Percentiles rank a stretch among this genome's conserved stretches.
These are phyloP conservation scores for Formica aserva DNA, from an alignment of 2,888 invertebrate genomes.

Conservation along the genomic window DNA sequence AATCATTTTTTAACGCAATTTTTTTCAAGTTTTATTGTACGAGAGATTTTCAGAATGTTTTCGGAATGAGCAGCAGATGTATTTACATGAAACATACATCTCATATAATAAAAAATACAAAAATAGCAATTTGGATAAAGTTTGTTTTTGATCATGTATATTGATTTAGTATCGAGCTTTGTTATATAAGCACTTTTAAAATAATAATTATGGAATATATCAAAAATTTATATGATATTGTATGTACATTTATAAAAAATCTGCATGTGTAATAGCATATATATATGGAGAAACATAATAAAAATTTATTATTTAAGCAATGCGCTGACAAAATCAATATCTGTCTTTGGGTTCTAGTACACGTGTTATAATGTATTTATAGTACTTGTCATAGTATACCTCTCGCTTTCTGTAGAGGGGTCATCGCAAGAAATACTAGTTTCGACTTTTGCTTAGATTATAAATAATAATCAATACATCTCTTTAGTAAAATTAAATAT, in stretches of 20 bases:
- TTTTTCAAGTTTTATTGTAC: not conserved
- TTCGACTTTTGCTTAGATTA: not conserved
- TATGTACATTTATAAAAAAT: not conserved
- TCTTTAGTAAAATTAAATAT: conserved; percentile 1
- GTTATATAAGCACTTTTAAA: not conserved
- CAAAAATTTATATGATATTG: not conserved
- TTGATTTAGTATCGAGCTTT: not conserved
- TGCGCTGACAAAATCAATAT: not conserved
- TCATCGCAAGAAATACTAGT: no score
- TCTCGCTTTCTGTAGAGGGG: no score
- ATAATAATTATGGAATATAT: conserved; percentile 21
- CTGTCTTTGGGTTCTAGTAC: no score
- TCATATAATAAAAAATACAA: not conserved
- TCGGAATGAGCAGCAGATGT: not conserved
- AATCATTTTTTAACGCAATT: conserved; percentile 7
- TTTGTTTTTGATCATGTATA: conserved; percentile 12
- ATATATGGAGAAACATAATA: not conserved
- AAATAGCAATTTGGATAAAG: not conserved
- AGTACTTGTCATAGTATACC: no score
- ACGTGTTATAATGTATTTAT: no score
- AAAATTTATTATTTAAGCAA: conserved; percentile 5
- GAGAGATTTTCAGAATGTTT: not conserved
- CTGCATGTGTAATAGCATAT: not conserved
- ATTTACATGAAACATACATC: conserved; percentile 13
- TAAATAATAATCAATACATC: conserved; percentile 8